These are phyloP conservation scores for Pseudococcus longispinus DNA, from an alignment of 2,888 invertebrate species.

Conservation along the genomic window DNA sequence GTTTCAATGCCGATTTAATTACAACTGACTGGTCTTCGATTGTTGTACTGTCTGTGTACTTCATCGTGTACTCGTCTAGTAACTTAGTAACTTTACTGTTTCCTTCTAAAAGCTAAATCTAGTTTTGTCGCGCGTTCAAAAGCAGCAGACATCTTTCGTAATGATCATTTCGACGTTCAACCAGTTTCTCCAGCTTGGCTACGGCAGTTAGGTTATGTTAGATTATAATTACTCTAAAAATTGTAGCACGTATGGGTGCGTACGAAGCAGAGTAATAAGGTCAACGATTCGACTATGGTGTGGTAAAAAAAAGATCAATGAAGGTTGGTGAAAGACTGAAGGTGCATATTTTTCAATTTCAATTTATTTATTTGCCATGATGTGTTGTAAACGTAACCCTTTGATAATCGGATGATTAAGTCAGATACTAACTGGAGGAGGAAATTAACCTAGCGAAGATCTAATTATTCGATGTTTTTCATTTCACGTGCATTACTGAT, in stretches of 20 bases:
- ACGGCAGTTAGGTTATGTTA: neutral
- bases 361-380: neutral
- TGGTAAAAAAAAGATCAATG: neutral
- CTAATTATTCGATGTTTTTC: no score
- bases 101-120: conserved; percentile 9
- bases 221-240: conserved; percentile 7
- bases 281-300: neutral
- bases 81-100: neutral
- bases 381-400: no score
- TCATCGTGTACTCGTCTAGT: neutral
- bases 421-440: no score
- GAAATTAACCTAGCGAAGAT: no score
- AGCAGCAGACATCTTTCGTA: conserved; percentile 29
- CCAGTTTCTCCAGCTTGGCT: neutral
- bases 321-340: neutral
- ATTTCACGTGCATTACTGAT: no score
- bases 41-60: neutral
- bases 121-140: conserved; percentile 23
- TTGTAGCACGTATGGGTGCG: neutral
- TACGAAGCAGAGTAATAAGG: neutral
- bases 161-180: conserved; percentile 19
- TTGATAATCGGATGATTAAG: no score
- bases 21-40: neutral
- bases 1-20: neutral
- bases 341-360: neutral